Base-by-base conservation (phyloP, 2,797 vertebrate species). In the Myotis myotis region DNA sequence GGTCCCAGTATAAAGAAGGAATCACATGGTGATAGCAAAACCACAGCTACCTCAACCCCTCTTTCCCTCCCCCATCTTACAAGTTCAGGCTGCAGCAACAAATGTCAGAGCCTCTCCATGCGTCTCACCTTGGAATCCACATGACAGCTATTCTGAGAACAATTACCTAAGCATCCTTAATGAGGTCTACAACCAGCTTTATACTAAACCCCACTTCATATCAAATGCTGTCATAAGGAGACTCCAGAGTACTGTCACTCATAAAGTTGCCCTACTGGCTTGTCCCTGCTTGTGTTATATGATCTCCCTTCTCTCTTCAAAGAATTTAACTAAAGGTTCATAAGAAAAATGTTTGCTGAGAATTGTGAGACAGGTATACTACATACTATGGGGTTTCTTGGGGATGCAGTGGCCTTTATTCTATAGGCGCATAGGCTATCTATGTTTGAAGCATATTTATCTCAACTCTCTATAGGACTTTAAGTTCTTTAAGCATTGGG, bases 281-380 rank as follows among this genome's bases (percentile, higher is more conserved):
- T 62, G 2, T 19, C 1, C 36, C 11, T 75, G 30, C 30, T n/a
- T 82, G 5, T 51, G 20, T 41, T 86, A 60, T 41, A 30, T 41
- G 82, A 60, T 38, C 16, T 55, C 33, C 30, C 16, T 70, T 93
- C 17, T 30, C 25, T 36, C 44, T 87, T 87, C 70, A 51, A 5
- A 92, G 62, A 83, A 66, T 93, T 71, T 75, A 86, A n/a, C 38
- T 78, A 64, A 91, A 44, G 12, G 81, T 51, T 87, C 2, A 1
- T 10, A 30, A 85, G 53, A 49, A 84, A 84, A 84, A 28, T 49
- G 62, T 20, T 71, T 44, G 22, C 47, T 71, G 55, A 88, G 82
- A 92, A n/a, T 85, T 90, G 47, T 23, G 16, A 84, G 23, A 82
- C 22, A 62, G 44, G 10, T 13, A 80, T 33, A 53, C 49, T 38